Base-by-base conservation (phyloP, 2,888 invertebrate species). In the Leptopilina myrica region DNA sequence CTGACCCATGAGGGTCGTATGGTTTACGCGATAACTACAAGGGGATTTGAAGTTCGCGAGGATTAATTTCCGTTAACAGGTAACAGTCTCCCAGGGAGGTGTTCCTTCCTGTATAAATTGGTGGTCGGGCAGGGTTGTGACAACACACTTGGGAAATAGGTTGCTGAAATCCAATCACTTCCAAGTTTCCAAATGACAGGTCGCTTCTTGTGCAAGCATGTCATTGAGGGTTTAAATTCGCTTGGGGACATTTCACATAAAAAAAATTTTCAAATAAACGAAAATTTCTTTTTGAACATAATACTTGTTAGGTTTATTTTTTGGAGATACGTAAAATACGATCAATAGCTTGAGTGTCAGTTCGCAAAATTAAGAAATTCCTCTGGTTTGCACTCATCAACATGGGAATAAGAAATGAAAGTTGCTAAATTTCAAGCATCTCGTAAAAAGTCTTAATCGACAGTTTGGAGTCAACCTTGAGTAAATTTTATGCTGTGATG, bases 61-160 rank as follows among this genome's bases (percentile, higher is more conserved):
- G 87, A 88, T 89, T 89, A 90, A 89, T 89, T 89, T 88, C 82
- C 86, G 87, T 85, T 87, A 89, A 89, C 87, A 88, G 86, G 86
- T 88, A 88, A 90, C 87, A 88, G 87, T 81, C 87, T 87, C 87
- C 79, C 77, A 81, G 89, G 90, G 90, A 90, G 83, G 82, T 80
- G 76, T 33, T 43, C 65, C 79, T 49, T 79, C 66, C 73, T 65
- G 79, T 80, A 79, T 84, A 85, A 87, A 87, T 86, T 86, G 85
- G 82, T 80, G 76, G 83, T 81, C 82, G 78, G 77, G 81, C 80
- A 80, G 80, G 80, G 85, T 86, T 80, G 82, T 83, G 87, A 90
- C 89, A 87, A 87, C 86, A 86, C 90, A 77, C 87, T 80, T 84
- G 90, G 90, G 89, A 90, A 89, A 89, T 90, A 88, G 84, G 84